Evolutionary conservation across 1,140 invertebrate genomes (phyloP), one percentile per base, ranked within the genome.

Genomic region (Drosophila navojoa): DNA sequence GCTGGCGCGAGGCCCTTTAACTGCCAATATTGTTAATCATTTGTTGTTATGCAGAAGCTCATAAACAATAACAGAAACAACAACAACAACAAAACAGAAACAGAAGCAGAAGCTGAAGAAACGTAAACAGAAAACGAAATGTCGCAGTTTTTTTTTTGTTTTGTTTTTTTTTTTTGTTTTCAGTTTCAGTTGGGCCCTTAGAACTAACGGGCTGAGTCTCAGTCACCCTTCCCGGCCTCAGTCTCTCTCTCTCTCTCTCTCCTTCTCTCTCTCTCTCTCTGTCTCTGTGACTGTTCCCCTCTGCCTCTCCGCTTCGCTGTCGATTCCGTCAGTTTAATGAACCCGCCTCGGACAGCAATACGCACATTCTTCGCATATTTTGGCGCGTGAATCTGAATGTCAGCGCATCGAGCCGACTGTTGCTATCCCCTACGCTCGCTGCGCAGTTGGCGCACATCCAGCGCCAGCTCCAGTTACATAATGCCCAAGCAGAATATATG

Each of bases 361-460:
- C 75, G 75, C 81, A 85, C 76, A 85, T 85, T 85, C 70, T 71
- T 68, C 58, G 77, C 81, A 74, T 85, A 77, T 81, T 85, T 77
- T 71, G 40, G 66, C 62, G 55, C 47, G 29, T 40, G 19, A 16
- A 29, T 29, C 55, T 38, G 27, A 62, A 64, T 25, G 27, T 4
- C 27, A 15, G 4, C 29, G 15, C 29, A 35, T 42, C 22, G 71
- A 58, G 61, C 45, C 68, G 69, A 77, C 57, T 60, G 13, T 19
- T 13, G 7, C 9, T 10, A 27, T n/a, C 58, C 58, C 19, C 66
- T 76, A 7, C 29, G 9, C 11, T 19, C 9, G 29, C 11, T 19
- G 0, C 19, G 16, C 27, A 29, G 19, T 22, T 22, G 19, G 32
- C 32, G 32, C 32, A 15, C n/a, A 9, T 44, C 40, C 55, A 49